Conservation (phyloP, 2,797 vertebrate species). For the Syncerus caffer region DNA sequence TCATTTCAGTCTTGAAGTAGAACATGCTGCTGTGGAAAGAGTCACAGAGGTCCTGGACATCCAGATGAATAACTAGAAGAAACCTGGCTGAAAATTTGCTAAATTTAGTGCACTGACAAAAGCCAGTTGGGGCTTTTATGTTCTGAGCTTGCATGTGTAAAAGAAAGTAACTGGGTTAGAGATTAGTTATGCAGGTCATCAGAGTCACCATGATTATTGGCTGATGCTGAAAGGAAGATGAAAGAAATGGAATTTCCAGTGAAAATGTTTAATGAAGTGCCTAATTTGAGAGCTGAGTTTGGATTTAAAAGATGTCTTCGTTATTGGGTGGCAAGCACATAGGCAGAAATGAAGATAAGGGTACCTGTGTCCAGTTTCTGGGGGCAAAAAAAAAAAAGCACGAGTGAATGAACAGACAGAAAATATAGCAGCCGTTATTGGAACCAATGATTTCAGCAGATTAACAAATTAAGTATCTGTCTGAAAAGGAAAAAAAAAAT, state of each 20-base stretch:
- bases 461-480: conserved; percentile 47
- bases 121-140: neutral
- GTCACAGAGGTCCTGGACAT: conserved; percentile 29
- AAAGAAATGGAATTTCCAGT: conserved; percentile 55
- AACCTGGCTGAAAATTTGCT: conserved; percentile 34
- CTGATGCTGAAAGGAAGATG: conserved; percentile 42
- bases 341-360: neutral
- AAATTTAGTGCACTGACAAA: conserved; percentile 62
- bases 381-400: neutral
- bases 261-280: conserved; percentile 65
- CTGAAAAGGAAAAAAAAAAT: conserved; percentile 13
- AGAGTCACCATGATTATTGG: conserved; percentile 39
- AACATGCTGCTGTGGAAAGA: conserved; percentile 12
- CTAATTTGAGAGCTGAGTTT: conserved; percentile 52
- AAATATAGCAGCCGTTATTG: conserved; percentile 33
- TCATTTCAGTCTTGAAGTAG: neutral
- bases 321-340: neutral
- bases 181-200: conserved; percentile 5
- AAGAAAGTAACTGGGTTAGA: conserved; percentile 27
- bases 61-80: conserved; percentile 48
- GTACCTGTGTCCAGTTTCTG: neutral
- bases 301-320: conserved; percentile 1
- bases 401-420: neutral
- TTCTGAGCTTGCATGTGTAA: conserved; percentile 43
- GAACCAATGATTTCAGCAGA: conserved; percentile 32